phyloP scores from a whole-genome alignment of 2,113 vertebrate species.

The Pholis gunnellus region DNA sequence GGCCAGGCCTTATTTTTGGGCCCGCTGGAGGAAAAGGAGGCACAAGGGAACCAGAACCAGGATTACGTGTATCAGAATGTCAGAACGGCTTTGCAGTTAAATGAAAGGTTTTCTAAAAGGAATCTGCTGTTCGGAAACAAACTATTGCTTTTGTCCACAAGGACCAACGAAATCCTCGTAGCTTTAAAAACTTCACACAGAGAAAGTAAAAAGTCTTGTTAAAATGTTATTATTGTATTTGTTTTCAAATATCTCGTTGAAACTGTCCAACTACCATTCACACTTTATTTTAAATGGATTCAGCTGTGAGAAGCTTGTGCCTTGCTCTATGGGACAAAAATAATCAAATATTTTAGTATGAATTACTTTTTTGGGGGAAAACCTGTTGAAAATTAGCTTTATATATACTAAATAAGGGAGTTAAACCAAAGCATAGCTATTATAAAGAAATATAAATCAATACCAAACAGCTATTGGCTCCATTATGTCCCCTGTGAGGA shows the following conservation, averaged over 20 bases:
- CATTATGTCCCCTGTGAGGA: neutral
- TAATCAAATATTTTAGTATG: neutral
- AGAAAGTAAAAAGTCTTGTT: slow-evolving; percentile 2
- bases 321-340: too few species aligned
- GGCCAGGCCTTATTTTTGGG: neutral
- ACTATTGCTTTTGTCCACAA: neutral
- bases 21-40: neutral
- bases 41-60: neutral
- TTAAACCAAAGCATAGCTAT: neutral
- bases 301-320: neutral
- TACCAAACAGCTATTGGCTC: neutral
- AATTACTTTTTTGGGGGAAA: neutral
- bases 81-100: neutral
- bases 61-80: neutral
- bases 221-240: neutral
- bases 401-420: neutral
- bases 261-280: neutral
- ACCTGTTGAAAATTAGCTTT: neutral
- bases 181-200: slow-evolving; percentile 3
- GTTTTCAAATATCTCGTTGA: slow-evolving; percentile 11
- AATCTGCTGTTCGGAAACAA: neutral
- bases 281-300: neutral
- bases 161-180: neutral
- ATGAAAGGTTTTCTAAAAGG: neutral
- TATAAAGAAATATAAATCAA: neutral